A percentile compares a stretch with the other conserved stretches of the same genome.
Evolutionary conservation across 2,797 vertebrate species (phyloP).

Genomic region (Hydrocynus forskahlii): DNA sequence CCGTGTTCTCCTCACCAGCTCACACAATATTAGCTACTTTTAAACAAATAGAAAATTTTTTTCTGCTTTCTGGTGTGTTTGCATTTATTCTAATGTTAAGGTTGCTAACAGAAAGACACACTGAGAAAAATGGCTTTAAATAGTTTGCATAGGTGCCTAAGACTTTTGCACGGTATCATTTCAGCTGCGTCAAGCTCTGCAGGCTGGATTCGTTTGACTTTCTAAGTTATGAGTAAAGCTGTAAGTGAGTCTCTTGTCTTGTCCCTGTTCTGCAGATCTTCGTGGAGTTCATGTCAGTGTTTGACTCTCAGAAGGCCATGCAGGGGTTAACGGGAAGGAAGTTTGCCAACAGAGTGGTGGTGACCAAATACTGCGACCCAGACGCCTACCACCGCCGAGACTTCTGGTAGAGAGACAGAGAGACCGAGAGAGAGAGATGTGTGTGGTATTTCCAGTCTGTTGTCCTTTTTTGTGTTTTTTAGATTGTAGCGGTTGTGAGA

Average conservation of each 20-base stretch:
- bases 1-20: too few relatives aligned
- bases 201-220: too few relatives aligned
- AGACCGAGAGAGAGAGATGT: constrained; percentile 26
- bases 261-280: constrained; percentile 80
- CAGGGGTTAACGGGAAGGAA: constrained; percentile 93
- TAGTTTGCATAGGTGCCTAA: too few relatives aligned
- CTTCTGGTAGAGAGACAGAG: constrained; percentile 87
- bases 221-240: too few relatives aligned
- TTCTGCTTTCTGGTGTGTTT: too few relatives aligned
- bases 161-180: too few relatives aligned
- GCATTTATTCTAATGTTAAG: too few relatives aligned
- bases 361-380: constrained; percentile 96
- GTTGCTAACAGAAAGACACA: too few relatives aligned
- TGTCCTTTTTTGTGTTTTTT: constrained; percentile 57
- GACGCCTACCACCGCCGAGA: constrained; percentile 94
- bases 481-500: constrained; percentile 53
- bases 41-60: too few relatives aligned
- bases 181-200: too few relatives aligned
- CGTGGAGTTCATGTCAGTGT: constrained; percentile 93
- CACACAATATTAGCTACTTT: too few relatives aligned
- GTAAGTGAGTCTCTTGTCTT: background rate
- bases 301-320: constrained; percentile 97
- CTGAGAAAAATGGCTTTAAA: too few relatives aligned
- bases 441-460: constrained; percentile 60
- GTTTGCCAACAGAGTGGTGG: constrained; percentile 95